A percentile compares a stretch with the other conserved stretches of the same genome.
These are phyloP conservation scores for Drosophila erecta DNA, from an alignment of 1,140 invertebrate species.

Conservation along the genomic window DNA sequence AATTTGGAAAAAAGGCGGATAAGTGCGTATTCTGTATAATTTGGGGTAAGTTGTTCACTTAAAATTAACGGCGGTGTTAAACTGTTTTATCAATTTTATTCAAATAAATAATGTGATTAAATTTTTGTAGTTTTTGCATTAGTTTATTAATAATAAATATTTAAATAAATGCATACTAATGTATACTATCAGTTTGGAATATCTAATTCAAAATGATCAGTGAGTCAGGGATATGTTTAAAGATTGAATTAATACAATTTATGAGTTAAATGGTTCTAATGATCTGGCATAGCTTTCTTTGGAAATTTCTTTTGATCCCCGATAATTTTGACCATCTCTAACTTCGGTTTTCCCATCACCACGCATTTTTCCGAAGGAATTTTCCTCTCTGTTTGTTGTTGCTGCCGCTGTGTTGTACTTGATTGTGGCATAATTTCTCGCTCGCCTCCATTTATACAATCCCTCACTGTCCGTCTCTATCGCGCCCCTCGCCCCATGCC, in stretches of 20 bases:
- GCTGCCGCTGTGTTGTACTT: conserved; percentile 53
- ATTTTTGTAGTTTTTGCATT: too few relatives aligned
- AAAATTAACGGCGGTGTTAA: not conserved
- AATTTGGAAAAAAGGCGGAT: not conserved
- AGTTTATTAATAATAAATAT: too few relatives aligned
- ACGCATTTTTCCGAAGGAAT: conserved; percentile 46
- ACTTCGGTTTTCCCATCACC: conserved; percentile 25
- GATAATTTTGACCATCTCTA: conserved; percentile 16
- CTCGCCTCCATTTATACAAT: conserved; percentile 38
- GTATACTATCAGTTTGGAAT: too few relatives aligned
- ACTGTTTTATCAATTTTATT: not conserved
- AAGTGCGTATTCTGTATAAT: not conserved
- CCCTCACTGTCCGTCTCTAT: conserved; percentile 16
- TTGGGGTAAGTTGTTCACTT: not conserved
- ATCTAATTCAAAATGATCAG: too few relatives aligned
- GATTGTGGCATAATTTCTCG: conserved; percentile 79
- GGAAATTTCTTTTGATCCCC: too few relatives aligned
- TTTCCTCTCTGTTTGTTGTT: conserved; percentile 57
- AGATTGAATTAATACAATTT: too few relatives aligned
- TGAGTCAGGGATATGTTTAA: too few relatives aligned
- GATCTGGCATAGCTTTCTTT: too few relatives aligned
- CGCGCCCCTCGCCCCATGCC: not conserved
- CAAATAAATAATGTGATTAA: not conserved
- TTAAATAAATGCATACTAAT: too few relatives aligned
- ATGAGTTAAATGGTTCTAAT: too few relatives aligned